Percentiles rank a stretch among this genome's conserved stretches.
Evolutionary conservation across 2,888 invertebrate species (phyloP).

Genomic region (Heterodera filipjevi): DNA sequence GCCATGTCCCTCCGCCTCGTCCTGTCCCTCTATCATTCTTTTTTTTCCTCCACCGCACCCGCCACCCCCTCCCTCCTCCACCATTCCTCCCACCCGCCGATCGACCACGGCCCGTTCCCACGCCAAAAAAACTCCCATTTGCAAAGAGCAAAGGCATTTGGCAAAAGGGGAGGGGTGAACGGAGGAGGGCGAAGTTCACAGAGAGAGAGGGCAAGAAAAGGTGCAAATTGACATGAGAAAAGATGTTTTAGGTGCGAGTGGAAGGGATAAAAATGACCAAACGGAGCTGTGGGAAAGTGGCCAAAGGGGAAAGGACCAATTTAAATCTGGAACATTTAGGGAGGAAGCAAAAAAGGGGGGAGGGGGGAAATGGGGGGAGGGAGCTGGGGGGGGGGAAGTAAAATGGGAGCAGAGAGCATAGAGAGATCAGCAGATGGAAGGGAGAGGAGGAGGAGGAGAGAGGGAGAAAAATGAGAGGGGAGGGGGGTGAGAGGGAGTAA

Average conservation of each 20-base stretch:
- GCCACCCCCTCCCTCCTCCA: not conserved
- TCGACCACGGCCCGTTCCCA: slow-evolving; percentile 7
- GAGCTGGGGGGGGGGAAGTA: too few relatives aligned
- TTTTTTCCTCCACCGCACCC: not conserved
- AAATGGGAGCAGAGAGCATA: too few relatives aligned
- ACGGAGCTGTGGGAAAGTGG: slow-evolving; percentile 15
- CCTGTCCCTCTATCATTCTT: too few relatives aligned
- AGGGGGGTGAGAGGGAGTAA: too few relatives aligned
- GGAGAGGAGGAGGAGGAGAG: not conserved
- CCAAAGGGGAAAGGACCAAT: slow-evolving; percentile 18
- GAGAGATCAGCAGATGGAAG: too few relatives aligned
- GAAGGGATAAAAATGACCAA: not conserved
- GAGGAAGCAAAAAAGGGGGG: not conserved
- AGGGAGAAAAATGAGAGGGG: not conserved
- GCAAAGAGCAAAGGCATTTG: not conserved
- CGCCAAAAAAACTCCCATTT: slow-evolving; percentile 16
- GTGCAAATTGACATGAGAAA: slow-evolving; percentile 19
- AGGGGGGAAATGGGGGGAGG: too few relatives aligned
- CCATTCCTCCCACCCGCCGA: not conserved
- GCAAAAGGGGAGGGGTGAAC: not conserved
- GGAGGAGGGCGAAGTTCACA: not conserved
- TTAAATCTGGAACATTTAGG: not conserved
- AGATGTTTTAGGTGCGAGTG: not conserved
- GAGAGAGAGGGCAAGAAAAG: slow-evolving; percentile 7
- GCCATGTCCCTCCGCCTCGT: not conserved